A percentile compares a stretch with the other conserved stretches of the same genome.
phyloP scores from a whole-genome alignment of 2,888 invertebrate species.

The Agelastica alni region DNA sequence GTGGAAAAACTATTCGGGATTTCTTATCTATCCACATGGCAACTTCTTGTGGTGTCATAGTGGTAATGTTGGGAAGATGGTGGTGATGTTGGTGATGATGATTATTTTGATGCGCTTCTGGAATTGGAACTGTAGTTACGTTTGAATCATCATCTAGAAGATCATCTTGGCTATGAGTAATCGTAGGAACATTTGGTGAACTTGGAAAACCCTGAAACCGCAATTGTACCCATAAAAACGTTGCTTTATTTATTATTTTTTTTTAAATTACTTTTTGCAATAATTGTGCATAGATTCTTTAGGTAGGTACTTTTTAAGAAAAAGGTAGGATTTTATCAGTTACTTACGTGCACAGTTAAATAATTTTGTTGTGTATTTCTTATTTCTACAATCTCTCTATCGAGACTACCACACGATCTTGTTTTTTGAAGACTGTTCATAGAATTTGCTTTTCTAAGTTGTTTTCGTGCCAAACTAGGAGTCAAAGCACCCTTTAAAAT shows the following conservation, averaged over 20 bases:
- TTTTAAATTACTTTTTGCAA: too few species aligned
- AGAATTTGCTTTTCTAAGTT: slow-evolving; percentile 67
- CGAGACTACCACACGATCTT: slow-evolving; percentile 73
- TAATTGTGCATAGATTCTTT: too few species aligned
- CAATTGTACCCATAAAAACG: too few species aligned
- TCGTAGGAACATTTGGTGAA: slow-evolving; percentile 66
- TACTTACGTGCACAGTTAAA: slow-evolving; percentile 73
- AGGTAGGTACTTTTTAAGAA: too few species aligned
- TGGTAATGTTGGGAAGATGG: slow-evolving; percentile 64
- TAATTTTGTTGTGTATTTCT: slow-evolving; percentile 70
- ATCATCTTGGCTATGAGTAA: slow-evolving; percentile 70
- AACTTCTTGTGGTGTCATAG: slow-evolving; percentile 87
- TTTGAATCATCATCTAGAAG: slow-evolving; percentile 50
- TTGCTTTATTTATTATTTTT: too few species aligned
- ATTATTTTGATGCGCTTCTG: slow-evolving; percentile 26
- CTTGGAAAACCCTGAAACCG: slow-evolving; percentile 63
- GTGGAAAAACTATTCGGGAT: slow-evolving; percentile 76
- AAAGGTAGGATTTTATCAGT: too few species aligned
- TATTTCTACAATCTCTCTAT: slow-evolving; percentile 60
- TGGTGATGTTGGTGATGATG: slow-evolving; percentile 10
- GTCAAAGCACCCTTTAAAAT: slow-evolving; percentile 83
- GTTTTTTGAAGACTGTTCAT: slow-evolving; percentile 68
- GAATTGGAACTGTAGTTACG: slow-evolving; percentile 44
- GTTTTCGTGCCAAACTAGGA: slow-evolving; percentile 74
- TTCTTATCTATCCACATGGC: slow-evolving; percentile 85